Base-by-base conservation (phyloP, 2,888 invertebrate genomes). In the Dexiosoma caninum region DNA sequence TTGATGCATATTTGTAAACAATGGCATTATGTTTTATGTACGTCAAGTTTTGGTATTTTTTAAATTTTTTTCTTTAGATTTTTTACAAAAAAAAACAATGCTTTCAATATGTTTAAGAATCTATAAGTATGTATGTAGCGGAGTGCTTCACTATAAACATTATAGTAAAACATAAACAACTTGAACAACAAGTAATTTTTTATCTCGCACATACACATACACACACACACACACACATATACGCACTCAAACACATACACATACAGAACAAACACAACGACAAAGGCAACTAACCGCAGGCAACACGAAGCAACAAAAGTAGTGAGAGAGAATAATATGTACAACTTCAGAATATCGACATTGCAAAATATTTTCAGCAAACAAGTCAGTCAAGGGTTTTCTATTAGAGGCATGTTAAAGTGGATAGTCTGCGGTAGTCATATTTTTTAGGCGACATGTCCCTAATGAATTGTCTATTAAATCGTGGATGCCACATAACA, bases 1-100 rank as follows among this genome's bases (percentile, higher is more conserved):
- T 70, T 66, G 80, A 66, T 66, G 64, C 46, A 59, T 66, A 82
- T 78, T 74, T 75, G 75, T 78, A 82, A 82, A 76, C 82, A 79
- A 82, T 74, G 53, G 66, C 78, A 74, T 71, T 53, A 75, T 69
- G 62, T 75, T 81, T 69, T 75, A 69, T 60, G 66, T 66, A 71
- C 76, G 69, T 71, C 66, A 77, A 77, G 66, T 59, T 76, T 60
- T 67, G 44, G 30, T 30, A 12, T 57, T 53, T 60, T 27, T 30
- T 10, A n/a, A n/a, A n/a, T 14, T 51, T 8, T 49, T 21, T 35
- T 35, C 4, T 55, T 55, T 49, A 23, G 0, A 32, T 53, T 14
- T 32, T 42, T 12, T 42, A 40, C 14, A 14, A 19, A 23, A 37
- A 27, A 35, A 16, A 57, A 32, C 10, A 74, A 27, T 44, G 37